Conservation (phyloP, 2,888 invertebrate genomes). For the Corythucha ciliata region DNA sequence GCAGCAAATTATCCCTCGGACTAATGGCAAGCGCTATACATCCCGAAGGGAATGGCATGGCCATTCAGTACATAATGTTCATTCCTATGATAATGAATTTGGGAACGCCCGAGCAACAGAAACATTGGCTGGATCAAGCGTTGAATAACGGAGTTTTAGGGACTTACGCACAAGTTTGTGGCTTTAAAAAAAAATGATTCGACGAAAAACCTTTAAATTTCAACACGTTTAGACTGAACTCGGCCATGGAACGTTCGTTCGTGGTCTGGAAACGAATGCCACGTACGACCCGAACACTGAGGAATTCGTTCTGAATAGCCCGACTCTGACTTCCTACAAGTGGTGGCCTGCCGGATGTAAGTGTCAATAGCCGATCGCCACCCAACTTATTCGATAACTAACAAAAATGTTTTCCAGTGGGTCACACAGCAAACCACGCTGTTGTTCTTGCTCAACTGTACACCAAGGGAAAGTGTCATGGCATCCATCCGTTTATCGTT, state of each 20-base stretch:
- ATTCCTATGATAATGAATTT: slow-evolving; percentile 83
- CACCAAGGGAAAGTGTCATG: slow-evolving; percentile 70
- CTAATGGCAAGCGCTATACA: slow-evolving; percentile 59
- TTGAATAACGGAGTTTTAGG: slow-evolving; percentile 78
- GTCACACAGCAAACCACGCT: slow-evolving; percentile 85
- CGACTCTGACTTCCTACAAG: slow-evolving; percentile 81
- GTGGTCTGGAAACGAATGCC: slow-evolving; percentile 86
- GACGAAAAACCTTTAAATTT: not conserved
- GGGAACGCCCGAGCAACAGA: slow-evolving; percentile 76
- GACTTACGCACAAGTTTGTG: slow-evolving; percentile 76
- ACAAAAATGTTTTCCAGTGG: slow-evolving; percentile 52
- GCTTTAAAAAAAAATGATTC: not conserved
- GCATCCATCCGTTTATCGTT: slow-evolving; percentile 87
- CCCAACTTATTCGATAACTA: too few species aligned
- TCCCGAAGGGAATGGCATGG: slow-evolving; percentile 61
- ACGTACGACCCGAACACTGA: slow-evolving; percentile 72
- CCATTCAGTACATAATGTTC: slow-evolving; percentile 86
- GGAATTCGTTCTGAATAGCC: slow-evolving; percentile 81
- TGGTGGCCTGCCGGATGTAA: slow-evolving; percentile 95
- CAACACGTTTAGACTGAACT: slow-evolving; percentile 64
- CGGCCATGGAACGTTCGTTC: slow-evolving; percentile 88
- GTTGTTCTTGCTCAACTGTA: slow-evolving; percentile 85
- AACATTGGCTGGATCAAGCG: slow-evolving; percentile 74
- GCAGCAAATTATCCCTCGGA: too few species aligned
- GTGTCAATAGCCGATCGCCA: slow-evolving; percentile 41